Conservation (phyloP, 64 coral and sea anemone species). For the Cladopsammia gracilis region DNA sequence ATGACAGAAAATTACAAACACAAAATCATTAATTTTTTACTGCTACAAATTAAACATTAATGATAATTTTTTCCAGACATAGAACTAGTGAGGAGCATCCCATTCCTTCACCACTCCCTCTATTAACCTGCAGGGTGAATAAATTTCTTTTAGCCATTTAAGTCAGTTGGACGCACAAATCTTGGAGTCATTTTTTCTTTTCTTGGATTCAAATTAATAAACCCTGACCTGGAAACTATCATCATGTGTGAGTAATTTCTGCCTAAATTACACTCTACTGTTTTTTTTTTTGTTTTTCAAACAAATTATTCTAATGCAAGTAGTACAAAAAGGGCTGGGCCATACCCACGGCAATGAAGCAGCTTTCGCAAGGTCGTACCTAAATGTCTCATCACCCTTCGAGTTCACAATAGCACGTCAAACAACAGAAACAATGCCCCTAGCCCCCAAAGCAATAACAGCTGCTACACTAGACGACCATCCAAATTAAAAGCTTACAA, state of each 20-base stretch:
- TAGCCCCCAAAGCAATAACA: not conserved
- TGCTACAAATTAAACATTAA: too few species aligned
- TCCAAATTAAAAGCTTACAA: not conserved
- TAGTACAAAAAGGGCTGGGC: constrained; percentile 26
- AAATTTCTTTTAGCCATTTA: too few species aligned
- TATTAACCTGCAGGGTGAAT: too few species aligned
- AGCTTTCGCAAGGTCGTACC: not conserved
- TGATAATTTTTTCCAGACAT: constrained; percentile 19
- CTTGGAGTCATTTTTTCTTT: too few species aligned
- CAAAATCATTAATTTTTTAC: constrained; percentile 1
- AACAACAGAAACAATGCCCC: constrained; percentile 3
- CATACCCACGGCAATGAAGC: constrained; percentile 14
- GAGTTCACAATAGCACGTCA: not conserved
- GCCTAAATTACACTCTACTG: not conserved
- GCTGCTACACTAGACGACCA: not conserved
- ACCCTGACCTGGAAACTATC: not conserved
- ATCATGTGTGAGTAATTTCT: constrained; percentile 26
- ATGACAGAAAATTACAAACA: constrained; percentile 21
- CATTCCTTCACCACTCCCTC: constrained; percentile 21
- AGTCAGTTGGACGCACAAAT: too few species aligned
- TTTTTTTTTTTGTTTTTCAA: not conserved
- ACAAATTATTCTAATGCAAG: constrained; percentile 34
- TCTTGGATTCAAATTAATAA: too few species aligned
- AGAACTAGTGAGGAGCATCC: not conserved
- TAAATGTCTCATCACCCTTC: not conserved